Evolutionary conservation across 37 sponge, comb jelly and placozoan species (phyloP), one percentile per base, ranked within the genome.

Genomic region (Geodia barretti): DNA sequence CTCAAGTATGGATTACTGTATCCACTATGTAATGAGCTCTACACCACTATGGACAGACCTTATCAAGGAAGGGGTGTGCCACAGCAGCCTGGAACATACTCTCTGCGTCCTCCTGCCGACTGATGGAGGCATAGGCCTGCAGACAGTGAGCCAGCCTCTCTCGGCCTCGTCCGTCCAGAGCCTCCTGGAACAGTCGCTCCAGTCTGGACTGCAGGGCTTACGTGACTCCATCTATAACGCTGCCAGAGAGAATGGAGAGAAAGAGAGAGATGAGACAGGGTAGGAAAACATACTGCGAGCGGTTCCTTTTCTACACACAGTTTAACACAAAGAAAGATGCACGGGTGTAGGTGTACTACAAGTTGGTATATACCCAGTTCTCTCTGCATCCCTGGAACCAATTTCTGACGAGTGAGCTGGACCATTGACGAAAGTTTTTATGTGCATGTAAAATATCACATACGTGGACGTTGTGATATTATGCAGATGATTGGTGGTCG

Each of bases 81-180:
- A 92, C 35, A 23, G 70, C 31, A 19, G 23, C 78, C 26, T 79
- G 76, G 62, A 94, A 99, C 42, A 99, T 64, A 25, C 58, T 61
- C 77, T 99, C 99, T 0, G 92, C 93, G 41, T 79, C 81, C 21
- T 64, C 37, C 0, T 89, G 83, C 35, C 79, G 29, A 36, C 75
- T 84, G 35, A 99, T 83, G 59, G 87, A 67, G 29, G 95, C 74
- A 64, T 97, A 99, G 1, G 93, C 91, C 62, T 88, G 77, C 32
- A 99, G 83, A 76, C 91, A 94, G 23, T 87, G 90, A 23, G 61
- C 62, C 30, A 99, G 73, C 0, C 42, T 25, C 14, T 75, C 82
- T 34, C 67, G 76, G 43, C 96, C 89, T 31, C 59, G 65, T 4
- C 26, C 31, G 38, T 68, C 41, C n/a, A 99, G 64, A 19, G 89